Evolutionary conservation across 1,140 invertebrate genomes (phyloP).

Genomic region (Chelonus insularis): DNA sequence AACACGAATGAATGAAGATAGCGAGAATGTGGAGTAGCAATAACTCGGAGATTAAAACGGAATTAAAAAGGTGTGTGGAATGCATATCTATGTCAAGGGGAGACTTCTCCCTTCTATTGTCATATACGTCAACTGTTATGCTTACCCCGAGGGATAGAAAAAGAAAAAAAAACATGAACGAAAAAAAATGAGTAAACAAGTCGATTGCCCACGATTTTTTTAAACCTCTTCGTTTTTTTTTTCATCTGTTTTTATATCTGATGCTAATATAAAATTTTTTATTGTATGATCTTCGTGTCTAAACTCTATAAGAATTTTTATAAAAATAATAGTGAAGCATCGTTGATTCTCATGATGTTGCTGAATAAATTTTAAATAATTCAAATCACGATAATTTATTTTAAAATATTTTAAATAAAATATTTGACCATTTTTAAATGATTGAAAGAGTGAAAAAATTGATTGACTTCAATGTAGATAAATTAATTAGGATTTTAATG

Average conservation of each 20-base stretch:
- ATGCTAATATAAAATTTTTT: neutral
- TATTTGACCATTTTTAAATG: too few species aligned
- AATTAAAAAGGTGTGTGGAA: conserved; percentile 56
- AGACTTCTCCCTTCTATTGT: conserved; percentile 12
- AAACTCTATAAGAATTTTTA: neutral
- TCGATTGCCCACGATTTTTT: conserved; percentile 14
- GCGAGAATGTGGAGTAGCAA: conserved; percentile 42
- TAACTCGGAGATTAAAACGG: conserved; percentile 59
- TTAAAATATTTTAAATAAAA: too few species aligned
- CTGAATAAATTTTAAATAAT: too few species aligned
- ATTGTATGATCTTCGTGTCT: too few species aligned
- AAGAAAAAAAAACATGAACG: neutral
- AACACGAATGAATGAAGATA: conserved; percentile 29
- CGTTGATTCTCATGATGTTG: too few species aligned
- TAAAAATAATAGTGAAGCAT: neutral
- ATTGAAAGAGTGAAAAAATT: too few species aligned
- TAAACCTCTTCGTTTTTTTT: neutral
- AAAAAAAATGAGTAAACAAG: conserved; percentile 12
- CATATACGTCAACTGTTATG: neutral
- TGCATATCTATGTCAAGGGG: conserved; percentile 54
- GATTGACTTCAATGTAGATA: too few species aligned
- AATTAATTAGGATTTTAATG: too few species aligned
- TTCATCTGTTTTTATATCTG: too few species aligned
- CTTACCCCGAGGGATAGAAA: conserved; percentile 11
- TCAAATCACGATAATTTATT: too few species aligned